Base-by-base conservation (phyloP, 2,888 invertebrate species). In the Phlogophora meticulosa region DNA sequence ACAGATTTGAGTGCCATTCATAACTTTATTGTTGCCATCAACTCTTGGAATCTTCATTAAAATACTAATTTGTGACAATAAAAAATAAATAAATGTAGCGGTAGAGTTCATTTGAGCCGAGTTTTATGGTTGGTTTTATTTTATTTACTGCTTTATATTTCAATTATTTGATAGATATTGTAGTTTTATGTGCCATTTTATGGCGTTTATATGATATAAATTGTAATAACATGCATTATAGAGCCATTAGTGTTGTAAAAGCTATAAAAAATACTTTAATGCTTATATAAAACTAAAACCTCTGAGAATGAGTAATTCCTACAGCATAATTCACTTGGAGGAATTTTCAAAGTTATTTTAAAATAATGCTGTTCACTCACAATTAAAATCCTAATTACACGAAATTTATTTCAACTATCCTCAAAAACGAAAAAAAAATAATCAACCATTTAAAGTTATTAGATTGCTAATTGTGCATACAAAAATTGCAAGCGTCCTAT, bases 1-100 rank as follows among this genome's bases (percentile, higher is more conserved):
- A 92, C 93, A 91, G 88, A 93, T 92, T 93, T 90, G 87, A 92
- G 88, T 90, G 89, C 86, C 89, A 90, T 90, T 90, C 84, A 88
- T 90, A 90, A 90, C 88, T 91, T 91, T 91, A 93, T 91, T 87
- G 86, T 87, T 85, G 85, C 78, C 89, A 89, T 91, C 87, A 91
- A 88, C 86, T 87, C 85, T 85, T 80, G 80, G 85, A 87, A 86
- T 84, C 84, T 85, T 85, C 80, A 81, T 81, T 83, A 86, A 88
- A 89, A 85, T 85, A 85, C 83, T 84, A 86, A 87, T 87, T 87
- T 86, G 81, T 80, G 78, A 80, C 81, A 81, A 85, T 87, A 88
- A 88, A 87, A 85, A 84, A 81, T 80, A 84, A 79, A 83, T 85
- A 84, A 83, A 86, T 72, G 80, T 72, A 42, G 62, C 58, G 46